phyloP scores from a whole-genome alignment of 1,140 invertebrate species.

The Dufourea novaeangliae region DNA sequence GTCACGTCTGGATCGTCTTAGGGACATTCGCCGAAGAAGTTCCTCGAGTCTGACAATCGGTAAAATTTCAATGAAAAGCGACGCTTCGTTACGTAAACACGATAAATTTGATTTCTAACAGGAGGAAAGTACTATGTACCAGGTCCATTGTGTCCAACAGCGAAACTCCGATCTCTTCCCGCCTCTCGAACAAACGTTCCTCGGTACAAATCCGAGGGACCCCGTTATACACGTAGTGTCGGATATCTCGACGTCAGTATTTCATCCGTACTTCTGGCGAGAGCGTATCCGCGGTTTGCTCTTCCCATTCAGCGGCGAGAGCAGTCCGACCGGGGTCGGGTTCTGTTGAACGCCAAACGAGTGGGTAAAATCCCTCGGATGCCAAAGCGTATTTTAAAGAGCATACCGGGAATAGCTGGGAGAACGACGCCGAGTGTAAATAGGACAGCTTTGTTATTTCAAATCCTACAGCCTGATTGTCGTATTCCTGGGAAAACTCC shows the following conservation, averaged over 20 bases:
- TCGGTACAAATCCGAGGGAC: not conserved
- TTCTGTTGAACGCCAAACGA: not conserved
- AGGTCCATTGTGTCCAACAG: not conserved
- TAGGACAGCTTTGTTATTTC: slow-evolving; percentile 29
- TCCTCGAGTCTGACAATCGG: too few species aligned
- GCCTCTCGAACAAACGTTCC: not conserved
- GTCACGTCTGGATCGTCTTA: too few species aligned
- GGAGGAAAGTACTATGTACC: not conserved
- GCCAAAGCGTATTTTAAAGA: slow-evolving; percentile 29
- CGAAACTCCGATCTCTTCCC: not conserved
- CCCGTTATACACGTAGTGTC: slow-evolving; percentile 2
- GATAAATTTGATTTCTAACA: not conserved
- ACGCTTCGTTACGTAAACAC: too few species aligned
- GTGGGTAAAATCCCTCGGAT: slow-evolving; percentile 26
- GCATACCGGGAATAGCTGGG: slow-evolving; percentile 24
- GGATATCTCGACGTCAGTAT: not conserved
- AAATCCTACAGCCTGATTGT: not conserved
- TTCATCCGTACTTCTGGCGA: slow-evolving; percentile 19
- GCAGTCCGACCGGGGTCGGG: too few species aligned
- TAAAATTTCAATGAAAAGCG: too few species aligned
- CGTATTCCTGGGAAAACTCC: not conserved
- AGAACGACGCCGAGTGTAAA: slow-evolving; percentile 3
- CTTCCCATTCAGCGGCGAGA: not conserved
- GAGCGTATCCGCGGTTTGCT: slow-evolving; percentile 18
- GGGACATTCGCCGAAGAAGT: too few species aligned